Evolutionary conservation across 2,888 invertebrate species (phyloP), one percentile per base, ranked within the genome.

Genomic region (Antheraea yamamai): DNA sequence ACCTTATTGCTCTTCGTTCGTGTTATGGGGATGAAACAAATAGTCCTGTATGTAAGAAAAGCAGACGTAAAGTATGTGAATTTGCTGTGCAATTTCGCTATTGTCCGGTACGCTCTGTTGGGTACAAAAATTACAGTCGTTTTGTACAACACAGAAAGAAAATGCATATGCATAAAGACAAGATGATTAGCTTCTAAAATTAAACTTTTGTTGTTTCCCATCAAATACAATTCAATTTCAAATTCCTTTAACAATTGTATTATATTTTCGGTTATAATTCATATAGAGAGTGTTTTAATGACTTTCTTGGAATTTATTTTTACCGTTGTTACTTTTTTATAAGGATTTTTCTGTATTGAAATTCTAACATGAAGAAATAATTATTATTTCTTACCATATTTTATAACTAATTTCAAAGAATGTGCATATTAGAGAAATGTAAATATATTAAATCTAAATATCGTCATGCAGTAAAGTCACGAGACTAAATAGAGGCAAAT

Each of bases 81-180:
- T 87, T 87, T 87, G 83, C 85, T 85, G 85, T 82, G 82, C 88
- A 85, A 85, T 86, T 79, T 81, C 80, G 85, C 87, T 85, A 92
- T 93, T 92, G 93, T 92, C 91, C 90, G 80, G 85, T 82, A 81
- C 84, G 88, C 87, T 89, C 89, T 88, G 89, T 88, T 87, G 89
- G 81, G 81, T 83, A 81, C 83, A 78, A 83, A 87, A 90, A 89
- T 89, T 89, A 88, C 84, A 82, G 79, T 77, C 74, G n/a, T 70
- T 70, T 20, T 70, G 12, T 61, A 39, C n/a, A 10, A 3, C 18
- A 7, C 39, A n/a, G 18, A 70, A 39, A 18, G 23, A 70, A 39
- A 70, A 70, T 39, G 10, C 39, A 70, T 70, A 70, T 39, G 23
- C 39, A 18, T 12, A 10, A 20, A 39, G 16, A 66, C 64, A 61